phyloP scores from a whole-genome alignment of 2,888 invertebrate species.

The Lamellibrachia satsuma region DNA sequence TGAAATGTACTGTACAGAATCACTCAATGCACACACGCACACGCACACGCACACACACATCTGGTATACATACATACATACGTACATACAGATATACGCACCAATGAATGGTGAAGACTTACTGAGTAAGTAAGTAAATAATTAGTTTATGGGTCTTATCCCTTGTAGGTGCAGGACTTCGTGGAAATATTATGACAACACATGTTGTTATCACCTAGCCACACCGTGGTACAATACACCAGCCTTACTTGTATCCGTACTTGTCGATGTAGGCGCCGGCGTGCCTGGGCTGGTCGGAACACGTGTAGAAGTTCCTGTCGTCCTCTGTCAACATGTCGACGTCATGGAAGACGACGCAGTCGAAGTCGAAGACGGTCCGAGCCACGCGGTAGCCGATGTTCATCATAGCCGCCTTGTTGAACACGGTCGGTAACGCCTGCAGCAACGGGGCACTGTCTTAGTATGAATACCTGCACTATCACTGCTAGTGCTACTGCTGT shows the following conservation, averaged over 20 bases:
- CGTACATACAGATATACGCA: no score
- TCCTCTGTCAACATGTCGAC: constrained; percentile 39
- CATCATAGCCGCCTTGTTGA: constrained; percentile 39
- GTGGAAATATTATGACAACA: neutral
- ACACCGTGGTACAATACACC: neutral
- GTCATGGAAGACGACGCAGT: constrained; percentile 38
- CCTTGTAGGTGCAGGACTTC: neutral
- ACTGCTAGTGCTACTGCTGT: no score
- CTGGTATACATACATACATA: no score
- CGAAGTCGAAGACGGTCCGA: constrained; percentile 22
- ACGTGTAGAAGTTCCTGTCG: constrained; percentile 38
- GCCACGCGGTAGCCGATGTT: constrained; percentile 35
- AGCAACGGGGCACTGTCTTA: neutral
- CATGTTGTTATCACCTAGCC: neutral
- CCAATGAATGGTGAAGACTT: no score
- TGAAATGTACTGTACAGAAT: no score
- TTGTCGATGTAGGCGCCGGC: constrained; percentile 35
- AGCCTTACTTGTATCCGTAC: constrained; percentile 34
- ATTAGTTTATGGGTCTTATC: no score
- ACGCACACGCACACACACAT: no score
- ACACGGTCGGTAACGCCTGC: constrained; percentile 28
- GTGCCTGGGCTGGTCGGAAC: constrained; percentile 29
- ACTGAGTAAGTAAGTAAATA: no score
- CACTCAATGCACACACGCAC: no score
- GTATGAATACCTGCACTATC: no score